Evolutionary conservation across 2,888 invertebrate species (phyloP), one percentile per base, ranked within the genome.

Genomic region (Plagodis pulveraria): DNA sequence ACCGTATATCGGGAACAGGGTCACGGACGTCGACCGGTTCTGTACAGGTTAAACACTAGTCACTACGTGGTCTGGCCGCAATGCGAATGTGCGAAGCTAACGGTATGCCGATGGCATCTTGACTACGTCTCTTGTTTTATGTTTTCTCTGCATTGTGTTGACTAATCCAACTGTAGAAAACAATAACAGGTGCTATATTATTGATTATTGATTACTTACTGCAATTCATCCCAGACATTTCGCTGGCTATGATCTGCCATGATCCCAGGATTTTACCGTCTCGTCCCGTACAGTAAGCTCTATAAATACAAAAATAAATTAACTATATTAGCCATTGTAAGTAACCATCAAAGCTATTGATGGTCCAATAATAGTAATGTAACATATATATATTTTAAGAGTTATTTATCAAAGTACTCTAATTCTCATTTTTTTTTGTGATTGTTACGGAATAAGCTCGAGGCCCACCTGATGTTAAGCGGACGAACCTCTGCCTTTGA

Each of bases 201-300:
- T 22, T 22, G 22, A 22, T 22, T 22, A 22, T 22, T 22, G 22
- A 22, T 22, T 34, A 93, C 95, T 94, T 91, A 95, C 95, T 93
- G 87, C 95, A 95, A 79, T 94, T 92, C 77, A 94, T 87, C 59
- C 78, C 81, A 4, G 63, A 65, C 76, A 86, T 82, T 65, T 77
- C 78, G 66, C 76, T 83, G 59, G 82, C 79, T 35, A 83, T 80
- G 0, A 83, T 78, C 71, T 93, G 93, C 87, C 93, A 95, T 44
- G 93, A 84, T 33, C 93, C 93, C 36, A 95, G 86, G 73, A 90
- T 91, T 40, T 81, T 79, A 32, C 94, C 94, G 73, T 95, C 94
- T 68, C 93, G 93, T 84, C 94, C 95, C 12, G 93, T 93, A 71
- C 95, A 96, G 67, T 90, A 93, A 36, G 94, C 93, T 48, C 95